These are phyloP conservation scores for Linepithema humile DNA, from an alignment of 1,140 invertebrate species.

Conservation along the genomic window DNA sequence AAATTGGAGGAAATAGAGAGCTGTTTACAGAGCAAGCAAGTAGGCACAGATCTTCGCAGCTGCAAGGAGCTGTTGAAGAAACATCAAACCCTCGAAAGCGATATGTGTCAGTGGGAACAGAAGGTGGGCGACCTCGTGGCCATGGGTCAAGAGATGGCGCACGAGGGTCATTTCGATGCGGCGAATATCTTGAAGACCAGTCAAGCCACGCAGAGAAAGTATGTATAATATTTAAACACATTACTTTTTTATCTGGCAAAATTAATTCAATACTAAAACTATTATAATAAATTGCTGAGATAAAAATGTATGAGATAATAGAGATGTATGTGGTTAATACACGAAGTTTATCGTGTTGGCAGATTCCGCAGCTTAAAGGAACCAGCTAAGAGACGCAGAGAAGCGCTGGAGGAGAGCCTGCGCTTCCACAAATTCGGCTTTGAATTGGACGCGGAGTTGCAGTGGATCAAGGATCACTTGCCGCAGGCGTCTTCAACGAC, in stretches of 20 bases:
- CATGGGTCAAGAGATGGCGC: slow-evolving; percentile 95
- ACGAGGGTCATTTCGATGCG: slow-evolving; percentile 97
- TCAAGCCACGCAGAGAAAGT: slow-evolving; percentile 89
- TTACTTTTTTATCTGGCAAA: background rate
- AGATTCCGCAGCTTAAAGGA: slow-evolving; percentile 87
- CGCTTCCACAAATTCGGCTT: slow-evolving; percentile 97
- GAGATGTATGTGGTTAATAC: background rate
- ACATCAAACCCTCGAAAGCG: slow-evolving; percentile 92
- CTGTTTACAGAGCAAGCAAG: slow-evolving; percentile 91
- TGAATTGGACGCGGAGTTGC: slow-evolving; percentile 96
- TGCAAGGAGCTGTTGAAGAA: slow-evolving; percentile 95
- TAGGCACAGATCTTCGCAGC: slow-evolving; percentile 93
- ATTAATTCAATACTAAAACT: background rate
- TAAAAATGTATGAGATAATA: no score
- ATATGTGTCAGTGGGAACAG: slow-evolving; percentile 91
- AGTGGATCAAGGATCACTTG: slow-evolving; percentile 97
- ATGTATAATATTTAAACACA: slow-evolving; percentile 48
- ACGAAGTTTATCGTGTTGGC: background rate
- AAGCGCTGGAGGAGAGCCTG: slow-evolving; percentile 93
- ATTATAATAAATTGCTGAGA: background rate
- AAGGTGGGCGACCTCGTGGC: slow-evolving; percentile 91
- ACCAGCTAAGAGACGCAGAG: slow-evolving; percentile 88
- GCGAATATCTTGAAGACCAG: slow-evolving; percentile 93
- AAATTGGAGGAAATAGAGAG: slow-evolving; percentile 92
- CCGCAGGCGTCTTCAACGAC: slow-evolving; percentile 91